These are phyloP conservation scores for Nyctibius bracteatus DNA, from an alignment of 2,113 vertebrate genomes.

Conservation along the genomic window DNA sequence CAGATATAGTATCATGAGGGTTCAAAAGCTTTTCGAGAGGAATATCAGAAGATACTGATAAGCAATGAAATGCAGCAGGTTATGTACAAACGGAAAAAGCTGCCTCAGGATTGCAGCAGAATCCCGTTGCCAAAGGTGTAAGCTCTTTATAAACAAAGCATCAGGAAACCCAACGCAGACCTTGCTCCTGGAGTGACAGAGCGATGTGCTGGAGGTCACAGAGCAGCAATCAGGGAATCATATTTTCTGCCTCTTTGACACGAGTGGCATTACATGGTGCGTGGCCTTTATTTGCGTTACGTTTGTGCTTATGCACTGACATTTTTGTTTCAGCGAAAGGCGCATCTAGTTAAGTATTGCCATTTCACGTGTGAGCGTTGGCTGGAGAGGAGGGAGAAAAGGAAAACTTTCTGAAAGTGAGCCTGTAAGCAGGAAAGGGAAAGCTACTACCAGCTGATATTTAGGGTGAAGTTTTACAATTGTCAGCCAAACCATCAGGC, in stretches of 20 bases:
- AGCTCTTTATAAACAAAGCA: not conserved
- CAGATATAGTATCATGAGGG: not conserved
- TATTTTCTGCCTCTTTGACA: not conserved
- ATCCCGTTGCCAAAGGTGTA: not conserved
- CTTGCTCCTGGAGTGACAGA: not conserved
- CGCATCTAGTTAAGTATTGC: not conserved
- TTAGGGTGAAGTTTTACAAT: not conserved
- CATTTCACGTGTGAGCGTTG: not conserved
- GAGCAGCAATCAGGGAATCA: not conserved
- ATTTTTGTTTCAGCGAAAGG: not conserved
- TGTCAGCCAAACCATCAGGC: not conserved
- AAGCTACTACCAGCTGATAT: not conserved
- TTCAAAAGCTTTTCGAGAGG: not conserved
- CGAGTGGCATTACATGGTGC: not conserved
- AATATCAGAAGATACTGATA: not conserved
- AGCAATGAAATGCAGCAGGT: not conserved
- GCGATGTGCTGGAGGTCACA: not conserved
- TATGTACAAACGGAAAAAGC: not conserved
- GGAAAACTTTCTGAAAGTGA: not conserved
- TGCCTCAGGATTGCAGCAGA: not conserved
- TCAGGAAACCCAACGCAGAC: rapidly evolving
- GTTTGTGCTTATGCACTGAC: not conserved
- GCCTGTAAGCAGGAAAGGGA: not conserved
- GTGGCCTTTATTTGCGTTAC: not conserved
- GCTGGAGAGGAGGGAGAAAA: not conserved